phyloP scores from a whole-genome alignment of 2,797 vertebrate genomes.

The Australoheros facetus region DNA sequence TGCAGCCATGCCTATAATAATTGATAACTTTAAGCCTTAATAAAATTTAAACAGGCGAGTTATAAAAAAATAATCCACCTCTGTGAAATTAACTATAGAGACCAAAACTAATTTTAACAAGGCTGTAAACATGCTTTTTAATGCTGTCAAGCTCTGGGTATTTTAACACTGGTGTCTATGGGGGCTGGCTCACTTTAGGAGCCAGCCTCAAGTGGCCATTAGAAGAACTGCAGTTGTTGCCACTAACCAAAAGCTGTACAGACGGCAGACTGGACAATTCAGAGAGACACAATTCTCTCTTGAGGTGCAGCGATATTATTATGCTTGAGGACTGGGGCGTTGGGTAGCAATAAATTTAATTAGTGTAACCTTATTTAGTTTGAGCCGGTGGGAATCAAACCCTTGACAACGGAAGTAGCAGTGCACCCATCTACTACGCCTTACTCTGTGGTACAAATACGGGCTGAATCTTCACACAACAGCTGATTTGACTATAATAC shows the following conservation, averaged over 20 bases:
- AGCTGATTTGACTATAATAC: not conserved
- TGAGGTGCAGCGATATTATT: not conserved
- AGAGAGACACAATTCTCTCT: not conserved
- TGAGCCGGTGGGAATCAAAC: conserved; percentile 47
- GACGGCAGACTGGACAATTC: not conserved
- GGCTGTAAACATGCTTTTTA: not conserved
- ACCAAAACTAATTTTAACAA: not conserved
- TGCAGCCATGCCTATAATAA: not conserved
- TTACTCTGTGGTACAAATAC: not conserved
- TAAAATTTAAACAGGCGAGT: not conserved
- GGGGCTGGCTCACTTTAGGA: not conserved
- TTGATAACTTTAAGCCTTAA: not conserved
- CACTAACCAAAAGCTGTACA: not conserved
- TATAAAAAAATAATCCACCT: too few species aligned
- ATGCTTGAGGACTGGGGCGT: not conserved
- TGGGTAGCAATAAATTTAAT: conserved; percentile 44
- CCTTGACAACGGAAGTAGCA: conserved; percentile 3
- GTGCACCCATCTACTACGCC: conserved; percentile 1
- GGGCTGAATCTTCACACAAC: not conserved
- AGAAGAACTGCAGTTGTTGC: not conserved
- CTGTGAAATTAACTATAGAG: not conserved
- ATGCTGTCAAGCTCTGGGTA: not conserved
- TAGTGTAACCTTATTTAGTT: conserved; percentile 61
- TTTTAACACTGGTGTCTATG: not conserved
- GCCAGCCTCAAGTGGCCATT: not conserved